A percentile compares a stretch with the other conserved stretches of the same genome.
Evolutionary conservation across 2,797 vertebrate species (phyloP).

Genomic region (Poecilia picta): DNA sequence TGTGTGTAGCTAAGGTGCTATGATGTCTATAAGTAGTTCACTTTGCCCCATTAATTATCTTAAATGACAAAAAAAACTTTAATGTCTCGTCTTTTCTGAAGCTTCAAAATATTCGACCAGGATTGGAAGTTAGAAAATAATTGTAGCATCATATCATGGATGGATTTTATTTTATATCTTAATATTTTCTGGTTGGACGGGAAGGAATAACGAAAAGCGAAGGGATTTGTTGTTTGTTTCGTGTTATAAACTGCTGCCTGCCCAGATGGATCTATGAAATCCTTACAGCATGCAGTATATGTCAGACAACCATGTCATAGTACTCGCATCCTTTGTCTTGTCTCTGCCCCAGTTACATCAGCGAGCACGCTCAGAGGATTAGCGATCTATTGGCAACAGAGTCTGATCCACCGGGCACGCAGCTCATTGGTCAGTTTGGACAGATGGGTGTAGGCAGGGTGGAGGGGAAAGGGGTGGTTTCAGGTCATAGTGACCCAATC

Average conservation of each 20-base stretch:
- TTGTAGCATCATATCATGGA: not conserved
- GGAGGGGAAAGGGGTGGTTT: conserved; percentile 19
- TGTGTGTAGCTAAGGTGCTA: conserved; percentile 17
- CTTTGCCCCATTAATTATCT: conserved; percentile 16
- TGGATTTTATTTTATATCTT: not conserved
- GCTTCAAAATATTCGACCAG: conserved; percentile 1
- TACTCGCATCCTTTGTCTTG: conserved; percentile 45
- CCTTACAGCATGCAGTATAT: conserved; percentile 17
- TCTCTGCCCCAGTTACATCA: conserved; percentile 65
- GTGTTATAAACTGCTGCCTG: not conserved
- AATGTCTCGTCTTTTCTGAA: conserved; percentile 9
- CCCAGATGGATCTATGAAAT: conserved; percentile 16
- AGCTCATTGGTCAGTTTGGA: conserved; percentile 65
- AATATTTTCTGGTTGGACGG: not conserved
- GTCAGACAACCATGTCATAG: conserved; percentile 40
- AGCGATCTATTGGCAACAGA: conserved; percentile 65
- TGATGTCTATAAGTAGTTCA: conserved; percentile 41
- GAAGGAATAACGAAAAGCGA: not conserved
- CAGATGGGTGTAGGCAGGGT: conserved; percentile 54
- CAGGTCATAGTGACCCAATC: conserved; percentile 56
- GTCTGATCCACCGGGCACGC: conserved; percentile 61
- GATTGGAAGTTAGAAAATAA: conserved; percentile 8
- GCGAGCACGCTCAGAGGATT: conserved; percentile 74
- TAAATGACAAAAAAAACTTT: conserved; percentile 13
- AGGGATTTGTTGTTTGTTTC: not conserved